These are phyloP conservation scores for Drosophila prosaltans DNA, from an alignment of 1,140 invertebrate species.

Conservation along the genomic window DNA sequence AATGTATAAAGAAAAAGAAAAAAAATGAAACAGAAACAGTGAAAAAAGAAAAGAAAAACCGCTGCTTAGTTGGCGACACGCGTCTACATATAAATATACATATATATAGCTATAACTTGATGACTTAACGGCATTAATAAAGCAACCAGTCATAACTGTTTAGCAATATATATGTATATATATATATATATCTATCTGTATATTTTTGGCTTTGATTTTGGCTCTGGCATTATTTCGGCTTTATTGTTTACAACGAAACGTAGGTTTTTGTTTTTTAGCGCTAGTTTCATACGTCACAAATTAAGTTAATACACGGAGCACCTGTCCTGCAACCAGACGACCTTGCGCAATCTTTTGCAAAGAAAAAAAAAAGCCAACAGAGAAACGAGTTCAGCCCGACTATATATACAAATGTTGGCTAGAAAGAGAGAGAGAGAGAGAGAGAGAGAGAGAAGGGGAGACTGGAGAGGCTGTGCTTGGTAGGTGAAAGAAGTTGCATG, in stretches of 20 bases:
- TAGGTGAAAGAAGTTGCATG: slow-evolving; percentile 27
- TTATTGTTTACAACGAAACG: slow-evolving; percentile 13
- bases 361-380: neutral
- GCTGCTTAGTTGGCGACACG: slow-evolving; percentile 45
- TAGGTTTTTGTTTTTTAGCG: neutral
- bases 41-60: slow-evolving; percentile 62
- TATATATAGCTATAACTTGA: slow-evolving; percentile 18
- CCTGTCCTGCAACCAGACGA: slow-evolving; percentile 76
- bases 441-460: too few species aligned
- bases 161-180: slow-evolving; percentile 30
- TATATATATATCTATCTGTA: neutral
- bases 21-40: slow-evolving; percentile 16
- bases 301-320: slow-evolving; percentile 56
- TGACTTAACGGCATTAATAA: slow-evolving; percentile 46
- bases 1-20: slow-evolving; percentile 15
- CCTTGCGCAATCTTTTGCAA: slow-evolving; percentile 67
- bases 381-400: slow-evolving; percentile 47
- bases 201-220: slow-evolving; percentile 44
- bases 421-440: too few species aligned
- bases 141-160: slow-evolving; percentile 64
- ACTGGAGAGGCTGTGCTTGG: neutral
- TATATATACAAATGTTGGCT: too few species aligned
- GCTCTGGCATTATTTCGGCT: slow-evolving; percentile 17
- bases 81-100: slow-evolving; percentile 28
- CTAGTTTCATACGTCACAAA: slow-evolving; percentile 60